Conservation (phyloP, 2,888 invertebrate genomes). For the Adelognathus sp. region DNA sequence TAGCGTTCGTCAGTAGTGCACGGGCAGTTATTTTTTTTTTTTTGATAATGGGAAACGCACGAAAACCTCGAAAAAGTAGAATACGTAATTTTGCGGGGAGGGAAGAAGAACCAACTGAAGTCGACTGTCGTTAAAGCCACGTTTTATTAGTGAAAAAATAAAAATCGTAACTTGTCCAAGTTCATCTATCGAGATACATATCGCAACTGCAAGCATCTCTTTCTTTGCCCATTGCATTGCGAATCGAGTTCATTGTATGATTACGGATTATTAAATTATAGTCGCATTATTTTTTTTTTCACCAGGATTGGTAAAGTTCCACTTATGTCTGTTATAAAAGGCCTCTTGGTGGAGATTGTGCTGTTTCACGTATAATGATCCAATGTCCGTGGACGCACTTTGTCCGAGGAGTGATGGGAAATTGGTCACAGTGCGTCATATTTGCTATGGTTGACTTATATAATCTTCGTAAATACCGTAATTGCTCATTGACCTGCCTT, state of each 20-base stretch:
- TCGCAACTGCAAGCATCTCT: conserved; percentile 51
- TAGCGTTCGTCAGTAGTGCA: too few species aligned
- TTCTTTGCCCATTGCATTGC: conserved; percentile 29
- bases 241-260: conserved; percentile 36
- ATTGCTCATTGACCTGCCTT: conserved; percentile 47
- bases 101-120: not conserved
- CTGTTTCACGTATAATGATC: conserved; percentile 24
- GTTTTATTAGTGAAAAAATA: conserved; percentile 59
- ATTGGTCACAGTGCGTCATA: conserved; percentile 39
- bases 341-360: conserved; percentile 60
- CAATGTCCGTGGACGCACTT: conserved; percentile 29
- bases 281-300: conserved; percentile 43
- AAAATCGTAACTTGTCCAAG: conserved; percentile 57
- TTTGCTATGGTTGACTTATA: conserved; percentile 24
- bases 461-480: conserved; percentile 41
- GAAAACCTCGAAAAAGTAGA: too few species aligned
- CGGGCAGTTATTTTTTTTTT: too few species aligned
- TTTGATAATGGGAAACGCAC: too few species aligned
- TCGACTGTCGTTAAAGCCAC: conserved; percentile 49
- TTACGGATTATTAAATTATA: conserved; percentile 45
- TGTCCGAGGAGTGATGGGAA: conserved; percentile 28
- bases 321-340: conserved; percentile 57
- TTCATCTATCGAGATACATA: conserved; percentile 52
- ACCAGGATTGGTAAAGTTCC: conserved; percentile 57
- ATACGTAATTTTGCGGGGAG: too few species aligned